phyloP scores from a whole-genome alignment of 2,113 vertebrate species.

The Zosterops lateralis region DNA sequence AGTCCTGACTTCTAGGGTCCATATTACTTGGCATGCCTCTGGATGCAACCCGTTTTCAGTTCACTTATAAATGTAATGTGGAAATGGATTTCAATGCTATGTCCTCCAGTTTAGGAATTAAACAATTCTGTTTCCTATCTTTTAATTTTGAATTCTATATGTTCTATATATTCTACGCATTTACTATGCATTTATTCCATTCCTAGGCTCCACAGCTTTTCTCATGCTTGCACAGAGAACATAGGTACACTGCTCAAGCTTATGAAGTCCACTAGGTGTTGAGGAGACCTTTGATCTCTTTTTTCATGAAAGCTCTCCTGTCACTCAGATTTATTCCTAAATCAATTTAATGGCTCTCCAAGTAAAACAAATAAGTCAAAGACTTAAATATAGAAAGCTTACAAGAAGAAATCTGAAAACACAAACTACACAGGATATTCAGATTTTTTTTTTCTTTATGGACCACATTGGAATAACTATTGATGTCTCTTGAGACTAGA shows the following conservation, averaged over 20 bases:
- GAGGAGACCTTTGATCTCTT: not conserved
- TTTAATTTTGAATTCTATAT: not conserved
- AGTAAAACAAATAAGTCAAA: not conserved
- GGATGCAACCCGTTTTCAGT: fast-evolving
- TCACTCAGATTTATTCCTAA: not conserved
- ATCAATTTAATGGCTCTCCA: not conserved
- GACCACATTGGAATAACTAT: not conserved
- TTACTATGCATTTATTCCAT: not conserved
- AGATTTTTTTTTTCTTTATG: not conserved
- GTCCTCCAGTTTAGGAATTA: not conserved
- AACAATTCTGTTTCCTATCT: not conserved
- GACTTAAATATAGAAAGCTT: not conserved
- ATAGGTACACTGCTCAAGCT: not conserved
- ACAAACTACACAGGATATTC: not conserved
- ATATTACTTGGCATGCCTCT: not conserved
- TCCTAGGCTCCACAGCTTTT: not conserved
- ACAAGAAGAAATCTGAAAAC: not conserved
- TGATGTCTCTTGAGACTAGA: not conserved
- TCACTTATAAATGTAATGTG: not conserved
- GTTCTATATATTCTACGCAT: not conserved
- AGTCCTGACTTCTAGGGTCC: not conserved
- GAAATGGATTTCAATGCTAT: not conserved
- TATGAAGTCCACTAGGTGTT: not conserved
- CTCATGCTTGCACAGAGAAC: not conserved
- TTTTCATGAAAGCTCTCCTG: not conserved